Percentiles rank a stretch among this genome's conserved stretches.
These are phyloP conservation scores for Catostylus mosaicus DNA, from an alignment of 30 jellyfish, hydroid and myxozoan species.

Conservation along the genomic window DNA sequence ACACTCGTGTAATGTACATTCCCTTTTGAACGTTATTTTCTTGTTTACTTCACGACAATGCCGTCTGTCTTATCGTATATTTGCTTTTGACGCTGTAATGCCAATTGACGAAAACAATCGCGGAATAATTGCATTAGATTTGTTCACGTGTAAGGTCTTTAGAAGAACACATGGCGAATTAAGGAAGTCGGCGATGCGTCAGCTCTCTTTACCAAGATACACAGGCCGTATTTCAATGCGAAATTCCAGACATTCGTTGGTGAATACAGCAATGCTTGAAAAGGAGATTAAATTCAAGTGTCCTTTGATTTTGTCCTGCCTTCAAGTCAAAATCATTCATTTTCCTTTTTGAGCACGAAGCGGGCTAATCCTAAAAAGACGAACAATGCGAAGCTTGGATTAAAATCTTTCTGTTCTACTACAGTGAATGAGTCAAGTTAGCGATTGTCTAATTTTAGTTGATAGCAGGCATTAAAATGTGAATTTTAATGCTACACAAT, in stretches of 20 bases:
- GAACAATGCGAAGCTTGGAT: background rate
- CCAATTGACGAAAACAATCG: slow-evolving; percentile 17
- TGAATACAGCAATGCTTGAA: slow-evolving; percentile 4
- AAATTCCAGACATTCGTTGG: slow-evolving; percentile 24
- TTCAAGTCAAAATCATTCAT: slow-evolving; percentile 28
- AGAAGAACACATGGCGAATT: slow-evolving; percentile 6
- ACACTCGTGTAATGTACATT: background rate
- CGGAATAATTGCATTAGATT: slow-evolving; percentile 22
- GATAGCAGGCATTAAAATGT: background rate
- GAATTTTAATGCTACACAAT: background rate
- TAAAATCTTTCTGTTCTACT: background rate
- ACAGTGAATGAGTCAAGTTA: slow-evolving; percentile 5
- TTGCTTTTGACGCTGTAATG: slow-evolving; percentile 16
- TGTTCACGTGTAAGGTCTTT: slow-evolving; percentile 34
- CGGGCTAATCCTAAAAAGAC: slow-evolving; percentile 20
- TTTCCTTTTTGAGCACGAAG: slow-evolving; percentile 1
- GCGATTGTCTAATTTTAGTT: background rate
- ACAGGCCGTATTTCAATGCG: background rate
- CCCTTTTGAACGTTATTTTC: background rate
- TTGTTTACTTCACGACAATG: background rate
- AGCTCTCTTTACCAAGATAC: background rate
- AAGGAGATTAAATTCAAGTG: slow-evolving; percentile 15
- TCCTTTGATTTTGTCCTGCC: slow-evolving; percentile 19
- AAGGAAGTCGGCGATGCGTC: background rate
- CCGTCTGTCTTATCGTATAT: background rate